These are phyloP conservation scores for Callyntrura sp. DNA, from an alignment of 2,888 invertebrate species.

Conservation along the genomic window DNA sequence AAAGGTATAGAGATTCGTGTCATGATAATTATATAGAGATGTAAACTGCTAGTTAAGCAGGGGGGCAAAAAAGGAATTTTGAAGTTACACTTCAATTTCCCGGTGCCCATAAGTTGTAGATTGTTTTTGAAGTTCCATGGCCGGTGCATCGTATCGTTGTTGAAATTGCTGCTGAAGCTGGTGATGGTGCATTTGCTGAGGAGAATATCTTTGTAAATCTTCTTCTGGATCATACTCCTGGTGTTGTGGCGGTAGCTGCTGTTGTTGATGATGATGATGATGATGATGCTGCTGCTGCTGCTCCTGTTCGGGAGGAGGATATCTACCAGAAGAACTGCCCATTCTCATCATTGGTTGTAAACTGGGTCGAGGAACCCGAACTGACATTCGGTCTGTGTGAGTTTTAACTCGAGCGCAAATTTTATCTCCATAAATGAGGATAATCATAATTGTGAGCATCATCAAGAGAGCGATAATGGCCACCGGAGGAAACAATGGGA, in stretches of 20 bases:
- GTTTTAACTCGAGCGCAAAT: constrained; percentile 86
- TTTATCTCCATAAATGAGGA: constrained; percentile 91
- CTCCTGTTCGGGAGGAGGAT: constrained; percentile 6
- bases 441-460: constrained; percentile 90
- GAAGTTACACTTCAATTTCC: constrained; percentile 67
- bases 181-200: not conserved
- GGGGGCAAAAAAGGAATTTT: not conserved
- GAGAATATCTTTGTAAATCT: constrained; percentile 31
- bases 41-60: not conserved
- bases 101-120: constrained; percentile 62
- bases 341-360: constrained; percentile 71
- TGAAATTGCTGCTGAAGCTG: constrained; percentile 29
- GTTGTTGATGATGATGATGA: constrained; percentile 29
- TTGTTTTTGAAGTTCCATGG: constrained; percentile 65
- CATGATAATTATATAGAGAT: not conserved
- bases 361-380: constrained; percentile 50
- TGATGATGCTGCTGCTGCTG: constrained; percentile 44
- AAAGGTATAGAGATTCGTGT: not conserved
- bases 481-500: constrained; percentile 92
- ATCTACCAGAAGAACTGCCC: constrained; percentile 34
- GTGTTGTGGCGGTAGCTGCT: constrained; percentile 13
- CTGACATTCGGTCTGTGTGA: constrained; percentile 59
- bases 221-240: not conserved
- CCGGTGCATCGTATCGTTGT: not conserved
- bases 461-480: constrained; percentile 91